These are phyloP conservation scores for Acronicta leporina DNA, from an alignment of 2,888 invertebrate genomes.

Conservation along the genomic window DNA sequence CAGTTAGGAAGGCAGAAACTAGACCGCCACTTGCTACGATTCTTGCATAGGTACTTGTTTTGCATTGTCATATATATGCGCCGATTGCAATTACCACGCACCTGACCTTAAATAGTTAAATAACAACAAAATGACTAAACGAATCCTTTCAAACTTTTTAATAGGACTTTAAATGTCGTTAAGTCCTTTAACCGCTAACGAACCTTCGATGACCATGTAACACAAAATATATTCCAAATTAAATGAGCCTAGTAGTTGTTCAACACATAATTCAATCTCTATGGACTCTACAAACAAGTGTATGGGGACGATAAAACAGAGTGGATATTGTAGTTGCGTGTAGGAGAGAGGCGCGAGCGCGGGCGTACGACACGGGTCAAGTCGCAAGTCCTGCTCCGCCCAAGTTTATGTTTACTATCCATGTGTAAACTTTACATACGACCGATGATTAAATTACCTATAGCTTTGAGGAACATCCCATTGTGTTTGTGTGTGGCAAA, in stretches of 20 bases:
- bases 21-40: too few relatives aligned
- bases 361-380: constrained; percentile 53
- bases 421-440: constrained; percentile 49
- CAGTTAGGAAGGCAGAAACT: too few relatives aligned
- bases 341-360: constrained; percentile 38
- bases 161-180: constrained; percentile 28
- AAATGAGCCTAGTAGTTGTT: constrained; percentile 60
- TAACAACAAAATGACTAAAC: constrained; percentile 10
- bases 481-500: constrained; percentile 17
- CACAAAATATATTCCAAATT: constrained; percentile 57
- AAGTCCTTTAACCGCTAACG: constrained; percentile 31
- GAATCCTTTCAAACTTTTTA: constrained; percentile 32
- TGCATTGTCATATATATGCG: too few relatives aligned
- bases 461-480: constrained; percentile 27
- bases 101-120: constrained; percentile 9
- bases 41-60: too few relatives aligned
- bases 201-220: constrained; percentile 22
- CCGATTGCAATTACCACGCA: too few relatives aligned
- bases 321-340: constrained; percentile 56
- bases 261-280: constrained; percentile 67
- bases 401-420: constrained; percentile 56
- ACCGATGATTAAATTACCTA: constrained; percentile 51
- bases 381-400: constrained; percentile 42
- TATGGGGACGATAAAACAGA: constrained; percentile 65
- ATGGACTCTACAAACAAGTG: constrained; percentile 69